Evolutionary conservation across 2,888 invertebrate genomes (phyloP), one percentile per base, ranked within the genome.

Genomic region (Xiphydria camelus): DNA sequence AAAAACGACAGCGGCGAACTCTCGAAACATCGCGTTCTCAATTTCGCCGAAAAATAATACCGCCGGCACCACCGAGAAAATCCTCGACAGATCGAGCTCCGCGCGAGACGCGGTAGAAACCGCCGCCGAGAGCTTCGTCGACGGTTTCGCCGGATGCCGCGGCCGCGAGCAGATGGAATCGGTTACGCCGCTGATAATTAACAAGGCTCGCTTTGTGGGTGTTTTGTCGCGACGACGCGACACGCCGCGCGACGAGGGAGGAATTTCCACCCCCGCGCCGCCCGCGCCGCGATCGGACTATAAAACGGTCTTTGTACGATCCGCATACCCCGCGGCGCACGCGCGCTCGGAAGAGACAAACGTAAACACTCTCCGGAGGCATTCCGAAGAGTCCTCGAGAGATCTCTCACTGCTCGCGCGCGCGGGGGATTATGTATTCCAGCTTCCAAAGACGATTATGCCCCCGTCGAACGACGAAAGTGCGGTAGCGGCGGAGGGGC

Each of bases 251-350:
- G 60, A 61, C 62, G 67, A 63, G 64, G 59, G 66, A 62, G 41
- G 47, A 53, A 50, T 54, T 51, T 61, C 60, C 62, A 66, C 67
- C 66, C 62, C 47, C 61, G 49, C 61, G n/a, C n/a, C n/a, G 43
- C 47, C 47, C 46, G 51, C 36, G 49, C 53, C 42, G 44, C 40
- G 39, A 41, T 53, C 64, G 68, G 71, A 74, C 70, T 73, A 74
- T 73, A 74, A 72, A 70, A 71, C 70, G 61, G 51, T 62, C 71
- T 73, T 73, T 74, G 73, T 74, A 55, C 57, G 45, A 45, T 32
- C 33, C 45, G 41, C 47, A 50, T 53, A 35, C 48, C 25, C 7
- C 35, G 39, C 46, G 40, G 42, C 50, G 51, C 41, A 64, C n/a
- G n/a, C n/a, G n/a, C n/a, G n/a, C n/a, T n/a, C n/a, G n/a, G 55